Evolutionary conservation across 2,888 invertebrate species (phyloP).

Genomic region (Pterostichus niger): DNA sequence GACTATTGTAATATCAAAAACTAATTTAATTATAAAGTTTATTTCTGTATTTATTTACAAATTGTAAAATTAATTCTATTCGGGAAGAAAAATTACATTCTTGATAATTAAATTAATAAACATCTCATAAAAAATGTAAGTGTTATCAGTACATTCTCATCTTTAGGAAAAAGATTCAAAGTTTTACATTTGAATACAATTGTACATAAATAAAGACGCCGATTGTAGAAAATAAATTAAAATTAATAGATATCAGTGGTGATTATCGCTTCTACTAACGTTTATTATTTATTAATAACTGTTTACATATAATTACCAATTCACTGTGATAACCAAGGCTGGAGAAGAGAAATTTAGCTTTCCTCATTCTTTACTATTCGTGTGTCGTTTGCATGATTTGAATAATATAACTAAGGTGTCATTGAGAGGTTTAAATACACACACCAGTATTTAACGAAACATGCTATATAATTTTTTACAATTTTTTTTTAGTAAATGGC

Average conservation of each 20-base stretch:
- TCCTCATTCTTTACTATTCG: slow-evolving; percentile 32
- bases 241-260: slow-evolving; percentile 37
- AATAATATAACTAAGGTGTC: slow-evolving; percentile 17
- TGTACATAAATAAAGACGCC: slow-evolving; percentile 32
- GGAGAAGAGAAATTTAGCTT: slow-evolving; percentile 32
- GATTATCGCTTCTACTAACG: slow-evolving; percentile 41
- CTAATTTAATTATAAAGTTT: no score
- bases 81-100: neutral
- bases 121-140: slow-evolving; percentile 13
- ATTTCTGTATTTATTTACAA: no score
- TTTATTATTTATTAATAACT: slow-evolving; percentile 53
- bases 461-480: neutral
- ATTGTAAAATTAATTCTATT: no score
- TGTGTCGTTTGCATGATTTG: neutral
- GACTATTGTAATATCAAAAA: no score
- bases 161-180: slow-evolving; percentile 19
- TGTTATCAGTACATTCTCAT: slow-evolving; percentile 34
- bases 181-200: slow-evolving; percentile 42
- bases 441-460: slow-evolving; percentile 15
- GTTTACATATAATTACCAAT: slow-evolving; percentile 44
- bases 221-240: slow-evolving; percentile 42
- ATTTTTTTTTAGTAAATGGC: slow-evolving; percentile 14
- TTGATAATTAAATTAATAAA: slow-evolving; percentile 20
- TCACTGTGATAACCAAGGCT: slow-evolving; percentile 45
- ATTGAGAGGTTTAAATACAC: neutral